These are phyloP conservation scores for Mellivora capensis DNA, from an alignment of 2,113 vertebrate genomes.

Conservation along the genomic window DNA sequence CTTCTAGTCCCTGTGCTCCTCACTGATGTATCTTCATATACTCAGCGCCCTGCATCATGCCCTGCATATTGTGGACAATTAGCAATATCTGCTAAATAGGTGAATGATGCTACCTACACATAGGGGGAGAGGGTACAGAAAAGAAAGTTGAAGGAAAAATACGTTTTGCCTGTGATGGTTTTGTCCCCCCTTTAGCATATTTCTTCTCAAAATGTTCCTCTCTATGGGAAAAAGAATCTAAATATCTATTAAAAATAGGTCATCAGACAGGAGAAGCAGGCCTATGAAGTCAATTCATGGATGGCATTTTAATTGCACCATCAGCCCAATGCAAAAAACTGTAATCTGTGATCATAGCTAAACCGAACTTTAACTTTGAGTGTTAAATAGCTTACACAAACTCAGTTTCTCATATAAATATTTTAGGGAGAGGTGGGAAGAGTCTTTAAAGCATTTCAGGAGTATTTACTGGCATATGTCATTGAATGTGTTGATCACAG, in stretches of 20 bases:
- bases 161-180: background rate
- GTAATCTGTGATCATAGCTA: background rate
- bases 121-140: background rate
- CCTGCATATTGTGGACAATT: background rate
- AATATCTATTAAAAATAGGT: conserved; percentile 32
- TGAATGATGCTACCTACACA: background rate
- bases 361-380: conserved; percentile 11
- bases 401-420: background rate
- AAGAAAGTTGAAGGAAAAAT: background rate
- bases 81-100: background rate
- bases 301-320: background rate
- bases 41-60: background rate
- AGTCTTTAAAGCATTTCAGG: background rate
- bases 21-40: background rate
- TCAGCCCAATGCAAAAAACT: background rate
- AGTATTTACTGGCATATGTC: background rate
- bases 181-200: background rate
- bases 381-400: background rate
- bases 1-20: background rate
- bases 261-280: background rate
- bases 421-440: background rate
- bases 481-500: background rate
- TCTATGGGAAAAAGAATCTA: background rate
- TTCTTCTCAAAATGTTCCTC: background rate
- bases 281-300: background rate